These are phyloP conservation scores for Ceratosolen fusciceps DNA, from an alignment of 1,140 invertebrate genomes.

Conservation along the genomic window DNA sequence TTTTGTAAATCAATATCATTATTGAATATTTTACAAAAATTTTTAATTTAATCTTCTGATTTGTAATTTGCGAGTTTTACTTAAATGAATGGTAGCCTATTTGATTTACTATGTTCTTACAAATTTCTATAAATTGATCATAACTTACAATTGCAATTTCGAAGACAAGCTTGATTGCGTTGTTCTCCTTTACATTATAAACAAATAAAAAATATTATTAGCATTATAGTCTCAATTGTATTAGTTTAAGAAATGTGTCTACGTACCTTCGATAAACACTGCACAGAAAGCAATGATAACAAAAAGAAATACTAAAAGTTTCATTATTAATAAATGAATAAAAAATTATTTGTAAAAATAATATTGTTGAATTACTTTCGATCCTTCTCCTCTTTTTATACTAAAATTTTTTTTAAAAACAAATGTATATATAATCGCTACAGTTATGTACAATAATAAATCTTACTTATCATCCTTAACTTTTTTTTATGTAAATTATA, in stretches of 20 bases:
- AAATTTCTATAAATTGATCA: background rate
- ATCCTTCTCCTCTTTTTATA: background rate
- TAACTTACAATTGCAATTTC: background rate
- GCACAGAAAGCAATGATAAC: background rate
- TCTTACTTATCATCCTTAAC: too few species aligned
- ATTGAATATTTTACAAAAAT: too few species aligned
- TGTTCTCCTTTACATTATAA: background rate
- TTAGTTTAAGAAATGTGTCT: background rate
- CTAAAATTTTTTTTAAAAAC: too few species aligned
- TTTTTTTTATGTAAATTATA: too few species aligned
- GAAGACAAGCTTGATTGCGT: background rate
- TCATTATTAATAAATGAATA: background rate
- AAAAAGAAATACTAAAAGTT: slow-evolving; percentile 3
- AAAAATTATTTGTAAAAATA: background rate
- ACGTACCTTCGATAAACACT: slow-evolving; percentile 2
- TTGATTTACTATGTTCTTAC: too few species aligned
- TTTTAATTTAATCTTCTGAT: too few species aligned
- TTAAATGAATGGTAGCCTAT: too few species aligned
- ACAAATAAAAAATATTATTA: too few species aligned
- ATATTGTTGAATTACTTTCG: background rate
- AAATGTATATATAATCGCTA: too few species aligned
- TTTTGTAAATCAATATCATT: background rate
- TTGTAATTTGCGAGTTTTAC: too few species aligned
- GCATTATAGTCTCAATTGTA: background rate
- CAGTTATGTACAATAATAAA: too few species aligned